A percentile compares a stretch with the other conserved stretches of the same genome.
Evolutionary conservation across 1,140 invertebrate genomes (phyloP).

Genomic region (Belonocnema kinseyi): DNA sequence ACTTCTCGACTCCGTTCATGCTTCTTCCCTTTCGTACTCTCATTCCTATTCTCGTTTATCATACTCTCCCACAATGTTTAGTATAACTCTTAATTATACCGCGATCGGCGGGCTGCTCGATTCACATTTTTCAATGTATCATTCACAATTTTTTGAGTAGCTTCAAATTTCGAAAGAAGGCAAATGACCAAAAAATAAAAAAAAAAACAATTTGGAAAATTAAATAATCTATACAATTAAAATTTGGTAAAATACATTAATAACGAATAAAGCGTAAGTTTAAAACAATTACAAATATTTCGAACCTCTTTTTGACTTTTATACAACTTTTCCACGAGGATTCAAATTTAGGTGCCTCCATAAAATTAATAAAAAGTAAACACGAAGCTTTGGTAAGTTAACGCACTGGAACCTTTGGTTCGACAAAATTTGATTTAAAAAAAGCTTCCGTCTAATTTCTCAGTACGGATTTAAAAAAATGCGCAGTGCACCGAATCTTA

Average conservation of each 20-base stretch:
- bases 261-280: constrained; percentile 7
- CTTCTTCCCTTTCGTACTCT: constrained; percentile 50
- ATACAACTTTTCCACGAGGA: neutral
- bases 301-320: neutral
- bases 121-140: constrained; percentile 41
- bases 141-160: constrained; percentile 20
- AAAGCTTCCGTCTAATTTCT: constrained; percentile 14
- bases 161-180: constrained; percentile 36
- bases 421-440: constrained; percentile 1
- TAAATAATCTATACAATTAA: constrained; percentile 19
- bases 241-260: neutral
- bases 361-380: constrained; percentile 44
- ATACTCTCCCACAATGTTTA: constrained; percentile 52
- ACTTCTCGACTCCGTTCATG: constrained; percentile 51
- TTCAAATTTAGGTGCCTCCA: constrained; percentile 19
- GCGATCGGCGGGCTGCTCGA: constrained; percentile 62
- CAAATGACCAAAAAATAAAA: constrained; percentile 10
- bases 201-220: constrained; percentile 13
- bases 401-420: constrained; percentile 49
- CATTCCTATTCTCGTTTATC: constrained; percentile 34
- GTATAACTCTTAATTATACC: constrained; percentile 50
- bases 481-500: constrained; percentile 27
- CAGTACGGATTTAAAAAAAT: neutral
- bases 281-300: constrained; percentile 19
- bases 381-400: constrained; percentile 59